Conservation (phyloP, 2,113 vertebrate species). For the Carassius gibelio region DNA sequence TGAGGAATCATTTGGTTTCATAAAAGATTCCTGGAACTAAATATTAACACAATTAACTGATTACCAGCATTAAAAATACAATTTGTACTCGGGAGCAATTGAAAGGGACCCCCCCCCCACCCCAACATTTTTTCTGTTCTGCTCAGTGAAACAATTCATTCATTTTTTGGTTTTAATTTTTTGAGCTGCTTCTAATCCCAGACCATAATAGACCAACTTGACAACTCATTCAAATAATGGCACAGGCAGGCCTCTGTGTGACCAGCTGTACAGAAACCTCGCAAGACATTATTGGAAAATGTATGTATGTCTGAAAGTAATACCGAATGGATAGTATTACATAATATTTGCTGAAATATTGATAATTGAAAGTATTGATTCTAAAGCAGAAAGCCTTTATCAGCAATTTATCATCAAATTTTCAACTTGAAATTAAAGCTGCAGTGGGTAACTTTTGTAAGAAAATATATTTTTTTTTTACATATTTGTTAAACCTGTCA, state of each 20-base stretch:
- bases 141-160: not conserved
- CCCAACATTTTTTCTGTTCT: not conserved
- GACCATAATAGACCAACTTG: not conserved
- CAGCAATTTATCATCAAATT: no score
- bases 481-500: no score
- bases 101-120: no score
- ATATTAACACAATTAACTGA: not conserved
- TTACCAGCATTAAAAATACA: not conserved
- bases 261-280: not conserved
- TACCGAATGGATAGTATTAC: no score
- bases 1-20: not conserved
- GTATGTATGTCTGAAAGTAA: not conserved
- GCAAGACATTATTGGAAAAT: not conserved
- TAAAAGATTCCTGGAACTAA: not conserved
- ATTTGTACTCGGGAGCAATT: not conserved
- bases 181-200: not conserved
- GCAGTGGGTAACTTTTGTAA: no score
- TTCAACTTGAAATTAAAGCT: no score
- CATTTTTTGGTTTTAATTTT: not conserved
- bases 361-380: no score
- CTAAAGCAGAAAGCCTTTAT: no score
- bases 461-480: no score
- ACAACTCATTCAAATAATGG: constrained; percentile 4
- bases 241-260: not conserved
- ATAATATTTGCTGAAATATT: no score